Evolutionary conservation across 2,797 vertebrate genomes (phyloP).

Genomic region (Enteromius unitaeniatus): DNA sequence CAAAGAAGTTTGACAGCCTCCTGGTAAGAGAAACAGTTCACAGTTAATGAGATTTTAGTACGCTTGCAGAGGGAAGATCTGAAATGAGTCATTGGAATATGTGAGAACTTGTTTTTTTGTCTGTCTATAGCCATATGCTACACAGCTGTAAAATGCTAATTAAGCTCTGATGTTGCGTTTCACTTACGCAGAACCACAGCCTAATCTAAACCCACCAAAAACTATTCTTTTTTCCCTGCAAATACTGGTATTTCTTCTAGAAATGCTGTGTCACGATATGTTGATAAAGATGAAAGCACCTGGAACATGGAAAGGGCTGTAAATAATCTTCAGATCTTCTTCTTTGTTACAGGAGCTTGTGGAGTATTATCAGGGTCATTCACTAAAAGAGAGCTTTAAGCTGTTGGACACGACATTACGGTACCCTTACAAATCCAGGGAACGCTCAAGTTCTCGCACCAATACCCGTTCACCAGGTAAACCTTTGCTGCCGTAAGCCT

Average conservation of each 20-base stretch:
- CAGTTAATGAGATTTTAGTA: background rate
- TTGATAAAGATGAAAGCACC: background rate
- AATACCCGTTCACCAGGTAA: slow-evolving; percentile 92
- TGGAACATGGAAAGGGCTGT: background rate
- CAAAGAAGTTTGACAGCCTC: slow-evolving; percentile 97
- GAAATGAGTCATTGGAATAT: background rate
- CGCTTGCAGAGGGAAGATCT: background rate
- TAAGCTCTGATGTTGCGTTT: background rate
- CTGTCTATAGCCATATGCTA: background rate
- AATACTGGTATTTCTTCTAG: background rate
- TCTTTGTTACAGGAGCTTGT: slow-evolving; percentile 85
- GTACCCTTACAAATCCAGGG: slow-evolving; percentile 92
- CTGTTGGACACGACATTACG: slow-evolving; percentile 93
- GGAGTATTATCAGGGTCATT: slow-evolving; percentile 97
- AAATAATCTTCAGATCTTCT: slow-evolving; percentile 12
- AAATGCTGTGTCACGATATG: background rate
- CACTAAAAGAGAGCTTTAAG: slow-evolving; percentile 98
- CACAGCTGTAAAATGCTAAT: background rate
- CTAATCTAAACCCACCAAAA: background rate
- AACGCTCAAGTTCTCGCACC: slow-evolving; percentile 83
- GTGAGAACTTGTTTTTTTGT: background rate
- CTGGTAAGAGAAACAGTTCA: slow-evolving; percentile 75
- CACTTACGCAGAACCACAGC: background rate
- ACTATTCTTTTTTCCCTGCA: background rate
- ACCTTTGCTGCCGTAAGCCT: background rate